A percentile compares a stretch with the other conserved stretches of the same genome.
Evolutionary conservation across 1,140 invertebrate genomes (phyloP).

Genomic region (Melipona quadrifasciata): DNA sequence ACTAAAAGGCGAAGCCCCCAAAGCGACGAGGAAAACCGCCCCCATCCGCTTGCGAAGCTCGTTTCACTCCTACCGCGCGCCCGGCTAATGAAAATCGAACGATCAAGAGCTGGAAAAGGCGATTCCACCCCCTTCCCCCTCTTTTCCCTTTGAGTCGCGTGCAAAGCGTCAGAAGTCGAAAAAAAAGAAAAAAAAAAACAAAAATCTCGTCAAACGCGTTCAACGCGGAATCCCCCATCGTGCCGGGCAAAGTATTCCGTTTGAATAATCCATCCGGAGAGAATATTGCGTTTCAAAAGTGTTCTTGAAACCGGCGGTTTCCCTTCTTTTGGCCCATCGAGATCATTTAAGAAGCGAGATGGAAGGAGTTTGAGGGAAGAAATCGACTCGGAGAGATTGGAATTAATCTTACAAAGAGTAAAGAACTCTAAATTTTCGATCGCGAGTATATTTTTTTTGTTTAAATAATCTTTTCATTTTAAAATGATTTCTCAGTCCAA

Average conservation of each 20-base stretch:
- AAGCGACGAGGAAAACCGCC: conserved; percentile 14
- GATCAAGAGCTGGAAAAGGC: conserved; percentile 31
- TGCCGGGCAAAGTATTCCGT: neutral
- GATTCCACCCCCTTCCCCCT: no score
- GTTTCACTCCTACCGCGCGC: neutral
- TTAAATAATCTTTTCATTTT: no score
- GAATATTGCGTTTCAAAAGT: neutral
- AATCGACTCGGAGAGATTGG: neutral
- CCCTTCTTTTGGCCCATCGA: neutral
- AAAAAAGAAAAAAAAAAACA: neutral
- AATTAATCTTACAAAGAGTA: neutral
- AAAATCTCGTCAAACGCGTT: neutral
- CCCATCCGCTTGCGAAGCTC: neutral
- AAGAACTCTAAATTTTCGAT: no score
- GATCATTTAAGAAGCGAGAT: neutral
- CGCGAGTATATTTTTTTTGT: no score
- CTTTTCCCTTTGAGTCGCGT: conserved; percentile 13
- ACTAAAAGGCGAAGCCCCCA: neutral
- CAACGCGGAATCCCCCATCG: no score
- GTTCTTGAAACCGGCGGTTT: no score
- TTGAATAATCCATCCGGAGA: neutral
- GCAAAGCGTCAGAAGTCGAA: conserved; percentile 20
- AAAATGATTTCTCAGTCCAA: no score
- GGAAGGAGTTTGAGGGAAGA: neutral
- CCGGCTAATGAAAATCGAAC: conserved; percentile 47